Evolutionary conservation across 2,113 vertebrate genomes (phyloP), one percentile per base, ranked within the genome.

Genomic region (Psittacula cyanocephala): DNA sequence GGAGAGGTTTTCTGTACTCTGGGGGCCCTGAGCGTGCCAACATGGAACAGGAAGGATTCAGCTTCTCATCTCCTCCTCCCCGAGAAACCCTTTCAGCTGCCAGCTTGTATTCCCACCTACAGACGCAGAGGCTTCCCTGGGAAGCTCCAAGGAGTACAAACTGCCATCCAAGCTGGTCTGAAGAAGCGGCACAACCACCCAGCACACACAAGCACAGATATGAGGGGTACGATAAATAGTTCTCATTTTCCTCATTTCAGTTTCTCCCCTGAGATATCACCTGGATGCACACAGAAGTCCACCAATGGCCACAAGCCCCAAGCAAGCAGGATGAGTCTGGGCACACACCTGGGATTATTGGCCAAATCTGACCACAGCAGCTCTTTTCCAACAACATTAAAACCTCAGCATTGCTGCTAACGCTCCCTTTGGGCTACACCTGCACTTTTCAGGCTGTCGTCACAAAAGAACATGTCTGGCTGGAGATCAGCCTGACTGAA

Each of bases 161-260:
- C 76, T 53, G 86, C 91, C 90, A 77, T 41, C 22, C 75, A 6
- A 55, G 82, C 39, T 35, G 85, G 65, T 53, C 90, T 64, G 70
- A 91, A 77, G 71, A 31, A 86, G 89, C 3, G 3, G 59, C 50
- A 86, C 91, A 81, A 80, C 76, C 82, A 11, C 62, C 47, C 67
- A n/a, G 82, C n/a, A 64, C 43, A 7, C 0, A 19, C 81, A n/a
- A n/a, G 20, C 67, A 8, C 0, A 16, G 62, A 11, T 2, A 60
- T 0, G 13, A 59, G 44, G 49, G 86, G 55, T 0, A 13, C 2
- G 0, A 43, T 2, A 33, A 0, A 2, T 0, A 1, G 35, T 14
- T 35, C 33, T 14, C 33, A 0, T 27, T 29, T 4, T 20, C 33
- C 80, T 14, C 14, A 20, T 10, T 37, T 37, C 12, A 2, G 49